Percentiles rank a stretch among this genome's conserved stretches.
These are phyloP conservation scores for Hydrochoerus hydrochaeris DNA, from an alignment of 2,113 vertebrate species.

Conservation along the genomic window DNA sequence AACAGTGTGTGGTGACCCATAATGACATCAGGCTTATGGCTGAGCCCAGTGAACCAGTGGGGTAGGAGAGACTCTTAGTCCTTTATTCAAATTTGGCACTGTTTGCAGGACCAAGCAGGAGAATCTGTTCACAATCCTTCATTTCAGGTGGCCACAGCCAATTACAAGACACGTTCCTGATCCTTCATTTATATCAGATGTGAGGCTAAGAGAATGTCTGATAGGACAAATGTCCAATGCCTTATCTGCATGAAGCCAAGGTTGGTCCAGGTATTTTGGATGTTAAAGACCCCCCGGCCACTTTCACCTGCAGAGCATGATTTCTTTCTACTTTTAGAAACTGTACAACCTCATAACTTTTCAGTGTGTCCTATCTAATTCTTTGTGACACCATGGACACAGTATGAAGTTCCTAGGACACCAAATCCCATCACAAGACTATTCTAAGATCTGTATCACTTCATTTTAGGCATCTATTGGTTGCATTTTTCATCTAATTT, in stretches of 20 bases:
- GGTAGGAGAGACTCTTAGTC: neutral
- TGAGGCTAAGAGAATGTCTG: neutral
- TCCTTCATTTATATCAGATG: neutral
- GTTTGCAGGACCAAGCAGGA: neutral
- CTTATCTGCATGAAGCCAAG: neutral
- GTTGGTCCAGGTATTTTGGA: neutral
- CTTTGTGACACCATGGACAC: neutral
- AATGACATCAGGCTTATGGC: neutral
- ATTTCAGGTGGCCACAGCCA: neutral
- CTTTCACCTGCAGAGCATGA: neutral
- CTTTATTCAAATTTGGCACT: neutral
- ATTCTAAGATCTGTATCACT: neutral
- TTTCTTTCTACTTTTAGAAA: neutral
- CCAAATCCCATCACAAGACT: neutral
- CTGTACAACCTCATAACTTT: neutral
- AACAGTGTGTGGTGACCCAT: neutral
- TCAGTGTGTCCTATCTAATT: neutral
- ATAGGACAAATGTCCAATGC: neutral
- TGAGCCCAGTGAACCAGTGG: neutral
- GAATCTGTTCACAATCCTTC: neutral
- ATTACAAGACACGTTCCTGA: neutral
- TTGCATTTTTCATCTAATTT: neutral
- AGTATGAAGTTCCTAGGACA: neutral
- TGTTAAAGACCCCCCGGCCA: neutral
- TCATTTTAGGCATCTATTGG: neutral